Evolutionary conservation across 2,888 invertebrate species (phyloP).

Genomic region (Tribolium freemani): DNA sequence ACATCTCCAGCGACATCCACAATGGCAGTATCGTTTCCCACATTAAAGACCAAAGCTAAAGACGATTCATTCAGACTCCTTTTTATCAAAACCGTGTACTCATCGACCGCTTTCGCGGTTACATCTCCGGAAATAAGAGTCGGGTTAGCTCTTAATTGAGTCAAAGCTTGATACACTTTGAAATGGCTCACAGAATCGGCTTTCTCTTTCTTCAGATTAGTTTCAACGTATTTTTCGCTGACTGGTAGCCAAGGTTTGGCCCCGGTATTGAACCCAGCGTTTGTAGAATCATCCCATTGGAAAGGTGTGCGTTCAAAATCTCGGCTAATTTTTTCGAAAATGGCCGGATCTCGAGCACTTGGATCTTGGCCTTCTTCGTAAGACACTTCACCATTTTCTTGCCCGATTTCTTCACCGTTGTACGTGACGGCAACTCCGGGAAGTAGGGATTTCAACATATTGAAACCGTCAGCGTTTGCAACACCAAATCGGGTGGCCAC

Average conservation of each 20-base stretch:
- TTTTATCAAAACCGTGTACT: constrained; percentile 44
- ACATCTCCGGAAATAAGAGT: constrained; percentile 72
- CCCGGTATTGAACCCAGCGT: constrained; percentile 71
- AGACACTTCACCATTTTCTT: constrained; percentile 73
- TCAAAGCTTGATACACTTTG: constrained; percentile 74
- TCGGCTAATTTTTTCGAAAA: constrained; percentile 73
- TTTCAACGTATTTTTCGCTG: constrained; percentile 71
- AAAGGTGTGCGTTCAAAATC: constrained; percentile 86
- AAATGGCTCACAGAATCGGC: constrained; percentile 70
- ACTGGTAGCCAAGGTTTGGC: constrained; percentile 79
- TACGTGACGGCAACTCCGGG: constrained; percentile 91
- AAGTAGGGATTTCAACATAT: constrained; percentile 84
- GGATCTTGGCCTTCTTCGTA: constrained; percentile 71
- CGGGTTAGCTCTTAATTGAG: constrained; percentile 70
- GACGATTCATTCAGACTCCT: constrained; percentile 53
- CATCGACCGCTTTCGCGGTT: constrained; percentile 68
- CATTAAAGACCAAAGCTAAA: constrained; percentile 58
- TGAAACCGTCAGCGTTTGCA: constrained; percentile 81
- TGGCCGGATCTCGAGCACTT: constrained; percentile 62
- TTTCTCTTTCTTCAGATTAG: constrained; percentile 74
- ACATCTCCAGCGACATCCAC: constrained; percentile 64
- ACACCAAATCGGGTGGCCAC: constrained; percentile 78
- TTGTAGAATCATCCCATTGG: constrained; percentile 78
- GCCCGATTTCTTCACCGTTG: constrained; percentile 87
- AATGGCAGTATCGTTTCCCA: constrained; percentile 69